Evolutionary conservation across 2,888 invertebrate genomes (phyloP), one percentile per base, ranked within the genome.

Genomic region (Chrysolina oricalcia): DNA sequence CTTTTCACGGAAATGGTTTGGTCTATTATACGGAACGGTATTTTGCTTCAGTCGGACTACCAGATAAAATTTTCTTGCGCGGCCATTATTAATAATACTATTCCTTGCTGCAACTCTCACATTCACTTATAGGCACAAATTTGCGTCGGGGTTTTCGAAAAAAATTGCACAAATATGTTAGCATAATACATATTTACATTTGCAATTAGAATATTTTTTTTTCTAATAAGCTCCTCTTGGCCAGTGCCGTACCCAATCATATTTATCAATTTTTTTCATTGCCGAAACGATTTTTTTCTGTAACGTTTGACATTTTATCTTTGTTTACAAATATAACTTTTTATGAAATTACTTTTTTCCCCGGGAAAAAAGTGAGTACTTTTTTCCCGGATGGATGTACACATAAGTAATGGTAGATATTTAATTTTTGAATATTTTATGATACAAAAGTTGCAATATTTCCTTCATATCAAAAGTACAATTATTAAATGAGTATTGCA

Each of bases 1-100:
- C 87, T 87, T 86, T 87, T 87, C 87, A 82, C 78, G 81, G 84
- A 87, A 87, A 88, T 89, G 88, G 89, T 89, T 87, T 83, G 83
- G 84, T 85, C 88, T 85, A 85, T 83, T 85, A 83, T 84, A 84
- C 83, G 85, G 85, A 87, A 87, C 87, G 86, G 87, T 87, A 88
- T 87, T 86, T 87, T 86, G 84, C 83, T 83, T 81, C 79, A 77
- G 81, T 79, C 79, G 78, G 80, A 79, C 83, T 82, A 81, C 79
- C 81, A 80, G 85, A 85, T 85, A 83, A 83, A 85, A 85, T 84
- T 83, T 85, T 81, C 81, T 83, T 81, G 75, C 73, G 79, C 81
- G 78, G 82, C 81, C 83, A 83, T 82, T 78, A 79, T 78, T 82
- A 76, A 77, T 79, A 77, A 76, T 75, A 48, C 15, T 40, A 43